Evolutionary conservation across 2,888 invertebrate genomes (phyloP), one percentile per base, ranked within the genome.

Genomic region (Heliconius charithonia): DNA sequence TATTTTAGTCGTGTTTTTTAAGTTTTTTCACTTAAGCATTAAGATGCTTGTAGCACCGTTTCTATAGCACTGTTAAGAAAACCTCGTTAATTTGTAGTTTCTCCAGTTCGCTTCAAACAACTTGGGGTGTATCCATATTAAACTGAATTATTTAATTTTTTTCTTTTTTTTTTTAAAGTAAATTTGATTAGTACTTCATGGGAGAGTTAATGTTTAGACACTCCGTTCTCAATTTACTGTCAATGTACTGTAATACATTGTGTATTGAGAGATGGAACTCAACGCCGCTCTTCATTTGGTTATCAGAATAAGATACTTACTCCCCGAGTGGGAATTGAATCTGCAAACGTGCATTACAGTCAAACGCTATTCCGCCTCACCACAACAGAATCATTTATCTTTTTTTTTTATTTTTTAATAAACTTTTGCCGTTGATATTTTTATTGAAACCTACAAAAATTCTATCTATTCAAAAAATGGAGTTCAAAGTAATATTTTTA

Each of bases 1-100:
- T 67, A 67, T 1, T 25, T 37, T 13, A 41, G 37, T 67, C n/a
- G 37, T 67, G 41, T 25, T 67, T 25, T 66, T n/a, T 9, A 66
- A 45, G 19, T 22, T 51, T 70, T 71, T 29, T 51, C 29, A 71
- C 51, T 67, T n/a, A n/a, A 41, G n/a, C n/a, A 63, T 71, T 71
- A 71, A 71, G 56, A n/a, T 56, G 27, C 32, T 71, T 56, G 56
- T 56, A 71, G 71, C 45, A 77, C 71, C 37, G 41, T 56, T 74
- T 72, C 73, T 66, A 66, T 65, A 76, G 75, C 45, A 56, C 71
- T 65, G 65, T 45, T 65, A 74, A 76, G 76, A 69, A 73, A 79
- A 75, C 75, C 74, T 80, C 67, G 67, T 70, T 81, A 81, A 81
- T 78, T 78, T 78, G 81, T 45, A 79, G 77, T 77, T 79, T 78